These are phyloP conservation scores for Characodon lateralis DNA, from an alignment of 2,797 vertebrate species.

Conservation along the genomic window DNA sequence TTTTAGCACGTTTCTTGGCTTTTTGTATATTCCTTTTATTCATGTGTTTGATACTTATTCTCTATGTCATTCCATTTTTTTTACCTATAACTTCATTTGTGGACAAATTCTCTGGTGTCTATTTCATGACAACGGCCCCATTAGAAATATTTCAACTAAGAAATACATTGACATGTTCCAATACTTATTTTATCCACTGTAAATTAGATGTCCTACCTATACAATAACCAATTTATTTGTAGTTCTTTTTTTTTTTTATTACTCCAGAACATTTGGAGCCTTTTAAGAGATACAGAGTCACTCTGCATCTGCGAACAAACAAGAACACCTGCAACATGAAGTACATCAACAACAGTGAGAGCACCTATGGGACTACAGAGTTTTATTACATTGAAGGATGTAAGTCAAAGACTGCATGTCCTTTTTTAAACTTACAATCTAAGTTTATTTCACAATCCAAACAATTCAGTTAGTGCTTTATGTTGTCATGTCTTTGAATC, in stretches of 20 bases:
- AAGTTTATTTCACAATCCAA: not conserved
- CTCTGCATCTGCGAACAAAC: constrained; percentile 70
- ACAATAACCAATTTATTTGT: not conserved
- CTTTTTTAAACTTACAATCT: not conserved
- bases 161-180: not conserved
- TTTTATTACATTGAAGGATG: constrained; percentile 82
- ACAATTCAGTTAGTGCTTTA: not conserved
- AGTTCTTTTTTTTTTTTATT: not conserved
- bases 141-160: not conserved
- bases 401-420: constrained; percentile 53
- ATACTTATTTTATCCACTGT: not conserved
- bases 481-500: not conserved
- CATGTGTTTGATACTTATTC: not conserved
- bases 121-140: not conserved
- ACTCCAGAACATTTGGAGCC: constrained; percentile 73
- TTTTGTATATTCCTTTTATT: not conserved
- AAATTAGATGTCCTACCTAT: not conserved
- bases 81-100: not conserved
- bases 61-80: not conserved
- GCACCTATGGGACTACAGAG: constrained; percentile 74
- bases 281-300: constrained; percentile 80
- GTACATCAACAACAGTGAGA: constrained; percentile 74
- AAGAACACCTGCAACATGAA: constrained; percentile 73
- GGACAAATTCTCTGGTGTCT: not conserved
- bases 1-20: not conserved